These are phyloP conservation scores for Macaria liturata DNA, from an alignment of 2,888 invertebrate species.

Conservation along the genomic window DNA sequence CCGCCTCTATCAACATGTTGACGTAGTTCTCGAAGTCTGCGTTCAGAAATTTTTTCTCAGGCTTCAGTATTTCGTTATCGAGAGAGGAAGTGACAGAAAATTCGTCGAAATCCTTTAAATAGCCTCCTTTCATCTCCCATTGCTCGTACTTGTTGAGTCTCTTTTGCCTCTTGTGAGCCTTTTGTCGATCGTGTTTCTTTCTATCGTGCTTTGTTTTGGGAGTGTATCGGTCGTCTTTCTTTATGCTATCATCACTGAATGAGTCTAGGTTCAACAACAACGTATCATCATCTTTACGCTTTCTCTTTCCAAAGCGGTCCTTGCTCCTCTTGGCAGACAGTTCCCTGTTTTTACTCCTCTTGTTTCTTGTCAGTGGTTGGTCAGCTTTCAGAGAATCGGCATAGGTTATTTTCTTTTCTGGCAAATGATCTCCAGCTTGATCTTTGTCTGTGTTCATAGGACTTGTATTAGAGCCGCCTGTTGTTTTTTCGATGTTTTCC, in stretches of 20 bases:
- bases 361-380: constrained; percentile 32
- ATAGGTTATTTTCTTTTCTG: constrained; percentile 57
- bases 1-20: constrained; percentile 43
- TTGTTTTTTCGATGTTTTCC: constrained; percentile 5
- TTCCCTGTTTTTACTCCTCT: constrained; percentile 40
- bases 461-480: constrained; percentile 10
- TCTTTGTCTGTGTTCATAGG: constrained; percentile 9
- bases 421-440: constrained; percentile 1
- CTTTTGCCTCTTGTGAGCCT: constrained; percentile 69
- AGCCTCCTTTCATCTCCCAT: constrained; percentile 75
- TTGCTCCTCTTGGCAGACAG: constrained; percentile 74
- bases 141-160: constrained; percentile 72
- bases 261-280: constrained; percentile 37
- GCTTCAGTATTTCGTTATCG: constrained; percentile 50
- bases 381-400: constrained; percentile 65
- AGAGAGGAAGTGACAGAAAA: constrained; percentile 53
- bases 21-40: constrained; percentile 46
- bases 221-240: constrained; percentile 69
- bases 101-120: constrained; percentile 69
- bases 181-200: constrained; percentile 66
- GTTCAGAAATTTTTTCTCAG: constrained; percentile 43
- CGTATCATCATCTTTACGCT: constrained; percentile 39
- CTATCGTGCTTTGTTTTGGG: constrained; percentile 59
- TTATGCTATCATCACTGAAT: constrained; percentile 63
- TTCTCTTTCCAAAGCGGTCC: constrained; percentile 54